phyloP scores from a whole-genome alignment of 1,140 invertebrate genomes.

The Latrodectus geometricus region DNA sequence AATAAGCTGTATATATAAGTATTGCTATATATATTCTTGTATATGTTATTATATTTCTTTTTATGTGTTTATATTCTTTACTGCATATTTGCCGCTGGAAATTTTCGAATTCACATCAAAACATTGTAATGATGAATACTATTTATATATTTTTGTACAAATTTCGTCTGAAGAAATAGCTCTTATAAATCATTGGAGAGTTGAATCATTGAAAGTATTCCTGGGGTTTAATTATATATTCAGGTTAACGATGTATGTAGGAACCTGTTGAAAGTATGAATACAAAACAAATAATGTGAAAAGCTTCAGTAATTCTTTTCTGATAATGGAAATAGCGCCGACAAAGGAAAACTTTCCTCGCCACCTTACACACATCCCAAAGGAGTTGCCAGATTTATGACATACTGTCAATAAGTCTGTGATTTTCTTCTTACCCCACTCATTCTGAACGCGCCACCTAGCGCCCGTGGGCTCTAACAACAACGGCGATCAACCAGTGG shows the following conservation, averaged over 20 bases:
- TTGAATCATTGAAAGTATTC: no score
- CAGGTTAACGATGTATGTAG: not conserved
- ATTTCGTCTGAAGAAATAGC: no score
- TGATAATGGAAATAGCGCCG: slow-evolving; percentile 15
- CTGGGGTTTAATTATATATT: no score
- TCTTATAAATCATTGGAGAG: no score
- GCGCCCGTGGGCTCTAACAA: slow-evolving; percentile 39
- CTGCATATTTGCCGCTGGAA: no score
- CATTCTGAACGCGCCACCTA: slow-evolving; percentile 16
- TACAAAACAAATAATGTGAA: slow-evolving; percentile 55
- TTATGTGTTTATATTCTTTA: no score
- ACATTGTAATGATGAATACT: no score
- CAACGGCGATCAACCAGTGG: slow-evolving; percentile 53
- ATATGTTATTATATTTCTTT: no score
- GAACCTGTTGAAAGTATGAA: slow-evolving; percentile 32
- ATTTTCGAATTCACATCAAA: no score
- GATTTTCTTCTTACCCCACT: slow-evolving; percentile 7
- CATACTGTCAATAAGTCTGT: slow-evolving; percentile 56
- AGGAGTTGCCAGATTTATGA: slow-evolving; percentile 55
- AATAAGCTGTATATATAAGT: no score
- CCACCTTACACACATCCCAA: slow-evolving; percentile 20
- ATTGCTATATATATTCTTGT: no score
- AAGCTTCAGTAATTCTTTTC: slow-evolving; percentile 38
- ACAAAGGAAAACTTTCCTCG: slow-evolving; percentile 32
- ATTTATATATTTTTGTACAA: no score